Percentiles rank a stretch among this genome's conserved stretches.
Conservation (phyloP, 2,888 invertebrate genomes). For the Ditylenchus weischeri region DNA sequence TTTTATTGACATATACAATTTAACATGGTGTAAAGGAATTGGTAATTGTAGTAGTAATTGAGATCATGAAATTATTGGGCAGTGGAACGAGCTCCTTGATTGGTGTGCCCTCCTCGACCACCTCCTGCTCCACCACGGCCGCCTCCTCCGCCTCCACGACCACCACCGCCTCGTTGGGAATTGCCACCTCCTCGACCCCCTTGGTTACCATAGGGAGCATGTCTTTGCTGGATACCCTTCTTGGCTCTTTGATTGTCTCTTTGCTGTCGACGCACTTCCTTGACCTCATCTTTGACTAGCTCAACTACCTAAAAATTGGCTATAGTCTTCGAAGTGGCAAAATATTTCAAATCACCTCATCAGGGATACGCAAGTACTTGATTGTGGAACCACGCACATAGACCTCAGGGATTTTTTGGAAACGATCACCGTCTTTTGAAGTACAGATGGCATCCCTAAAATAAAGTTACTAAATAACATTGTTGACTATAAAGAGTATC, state of each 20-base stretch:
- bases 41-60: not conserved
- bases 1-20: conserved; percentile 1
- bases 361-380: conserved; percentile 94
- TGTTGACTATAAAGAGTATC: not conserved
- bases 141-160: conserved; percentile 28
- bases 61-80: no score
- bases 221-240: conserved; percentile 30
- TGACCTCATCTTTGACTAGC: conserved; percentile 56
- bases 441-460: conserved; percentile 93
- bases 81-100: conserved; percentile 4
- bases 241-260: conserved; percentile 45
- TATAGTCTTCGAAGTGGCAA: not conserved
- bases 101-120: conserved; percentile 12
- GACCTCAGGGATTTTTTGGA: conserved; percentile 96
- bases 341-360: conserved; percentile 72
- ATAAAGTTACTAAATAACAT: not conserved
- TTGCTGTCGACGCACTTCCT: conserved; percentile 56
- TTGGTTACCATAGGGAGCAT: conserved; percentile 26
- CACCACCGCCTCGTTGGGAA: conserved; percentile 12
- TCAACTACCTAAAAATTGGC: conserved; percentile 53
- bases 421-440: conserved; percentile 97
- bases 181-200: conserved; percentile 22
- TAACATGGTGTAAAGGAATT: conserved; percentile 2
- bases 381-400: conserved; percentile 97
- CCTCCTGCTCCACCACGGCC: conserved; percentile 17